These are phyloP conservation scores for Heliconius charithonia DNA, from an alignment of 2,888 invertebrate genomes.

Conservation along the genomic window DNA sequence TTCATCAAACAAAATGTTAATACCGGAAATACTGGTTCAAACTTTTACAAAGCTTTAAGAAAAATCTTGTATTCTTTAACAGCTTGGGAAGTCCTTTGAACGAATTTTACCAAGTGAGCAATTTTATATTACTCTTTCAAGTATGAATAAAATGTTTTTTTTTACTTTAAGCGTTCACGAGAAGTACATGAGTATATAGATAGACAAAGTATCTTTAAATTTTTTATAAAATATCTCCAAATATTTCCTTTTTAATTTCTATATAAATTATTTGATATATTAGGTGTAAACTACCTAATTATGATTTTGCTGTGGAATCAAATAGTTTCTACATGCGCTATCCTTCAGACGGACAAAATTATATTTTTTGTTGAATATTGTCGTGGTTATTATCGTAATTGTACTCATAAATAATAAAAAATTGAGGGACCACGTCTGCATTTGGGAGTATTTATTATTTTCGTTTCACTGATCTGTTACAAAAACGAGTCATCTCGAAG, in stretches of 20 bases:
- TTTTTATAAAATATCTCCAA: neutral
- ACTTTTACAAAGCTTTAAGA: slow-evolving; percentile 14
- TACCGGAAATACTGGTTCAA: neutral
- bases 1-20: neutral
- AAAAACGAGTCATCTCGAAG: too few relatives aligned
- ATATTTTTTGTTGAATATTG: too few relatives aligned
- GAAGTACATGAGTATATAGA: neutral
- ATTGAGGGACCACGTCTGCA: too few relatives aligned
- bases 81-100: neutral
- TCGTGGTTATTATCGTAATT: too few relatives aligned
- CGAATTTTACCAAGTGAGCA: slow-evolving; percentile 5
- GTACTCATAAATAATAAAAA: too few relatives aligned
- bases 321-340: too few relatives aligned
- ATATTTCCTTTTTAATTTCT: neutral
- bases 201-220: neutral
- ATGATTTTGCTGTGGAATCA: too few relatives aligned
- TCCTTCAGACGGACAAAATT: too few relatives aligned
- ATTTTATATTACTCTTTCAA: slow-evolving; percentile 12
- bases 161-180: neutral
- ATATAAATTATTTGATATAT: neutral
- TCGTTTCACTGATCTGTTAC: too few relatives aligned
- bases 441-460: too few relatives aligned
- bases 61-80: slow-evolving; percentile 11
- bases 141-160: neutral
- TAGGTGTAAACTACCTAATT: too few relatives aligned